These are phyloP conservation scores for Anagrus nilaparvatae DNA, from an alignment of 1,140 invertebrate species.

Conservation along the genomic window DNA sequence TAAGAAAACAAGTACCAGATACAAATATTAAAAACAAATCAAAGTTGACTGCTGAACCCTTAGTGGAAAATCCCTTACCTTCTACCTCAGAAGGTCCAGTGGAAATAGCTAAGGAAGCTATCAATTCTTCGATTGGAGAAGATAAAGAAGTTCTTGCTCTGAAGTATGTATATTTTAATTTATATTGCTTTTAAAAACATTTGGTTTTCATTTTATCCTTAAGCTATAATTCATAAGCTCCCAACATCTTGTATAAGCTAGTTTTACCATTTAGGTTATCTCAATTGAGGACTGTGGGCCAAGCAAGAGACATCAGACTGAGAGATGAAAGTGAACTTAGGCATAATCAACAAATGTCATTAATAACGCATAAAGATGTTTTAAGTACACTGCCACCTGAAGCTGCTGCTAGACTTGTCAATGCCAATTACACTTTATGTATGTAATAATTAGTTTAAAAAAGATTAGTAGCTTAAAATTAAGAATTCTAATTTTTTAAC, in stretches of 20 bases:
- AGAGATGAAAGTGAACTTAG: constrained; percentile 63
- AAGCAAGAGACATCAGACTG: constrained; percentile 60
- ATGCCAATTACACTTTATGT: constrained; percentile 63
- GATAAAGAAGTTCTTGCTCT: constrained; percentile 33
- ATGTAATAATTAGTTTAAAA: constrained; percentile 35
- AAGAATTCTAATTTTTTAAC: constrained; percentile 11
- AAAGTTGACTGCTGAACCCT: constrained; percentile 13
- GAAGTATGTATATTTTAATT: constrained; percentile 30
- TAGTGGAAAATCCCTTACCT: constrained; percentile 27
- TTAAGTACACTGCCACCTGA: constrained; percentile 53
- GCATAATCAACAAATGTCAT: constrained; percentile 59
- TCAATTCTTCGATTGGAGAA: constrained; percentile 27
- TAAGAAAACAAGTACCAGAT: constrained; percentile 20
- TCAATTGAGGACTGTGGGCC: constrained; percentile 60
- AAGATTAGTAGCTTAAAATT: constrained; percentile 16
- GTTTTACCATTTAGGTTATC: constrained; percentile 48
- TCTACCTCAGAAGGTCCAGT: constrained; percentile 29
- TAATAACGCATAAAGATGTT: constrained; percentile 57
- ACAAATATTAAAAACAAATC: not conserved
- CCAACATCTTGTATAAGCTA: constrained; percentile 31
- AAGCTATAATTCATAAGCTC: constrained; percentile 5
- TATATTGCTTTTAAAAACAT: not conserved
- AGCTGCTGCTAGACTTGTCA: constrained; percentile 53
- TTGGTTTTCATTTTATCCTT: not conserved
- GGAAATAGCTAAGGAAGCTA: constrained; percentile 36